Conservation (phyloP, 2,888 invertebrate genomes). For the Prenolepis imparis region DNA sequence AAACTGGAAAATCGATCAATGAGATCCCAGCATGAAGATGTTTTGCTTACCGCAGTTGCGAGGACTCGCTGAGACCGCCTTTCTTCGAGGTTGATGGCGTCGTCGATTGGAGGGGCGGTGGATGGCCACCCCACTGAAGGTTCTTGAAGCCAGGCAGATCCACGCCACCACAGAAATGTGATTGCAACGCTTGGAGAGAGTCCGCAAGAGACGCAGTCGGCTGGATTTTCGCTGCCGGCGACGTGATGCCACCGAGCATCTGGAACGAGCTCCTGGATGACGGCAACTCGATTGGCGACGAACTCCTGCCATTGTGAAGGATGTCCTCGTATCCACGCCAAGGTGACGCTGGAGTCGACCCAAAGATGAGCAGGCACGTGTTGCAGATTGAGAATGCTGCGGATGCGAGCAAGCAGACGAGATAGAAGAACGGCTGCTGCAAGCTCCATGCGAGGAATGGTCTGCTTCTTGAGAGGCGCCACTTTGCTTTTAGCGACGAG, state of each 20-base stretch:
- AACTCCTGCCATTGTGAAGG: slow-evolving; percentile 7
- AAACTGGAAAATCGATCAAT: background rate
- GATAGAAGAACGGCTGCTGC: background rate
- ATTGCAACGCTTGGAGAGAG: background rate
- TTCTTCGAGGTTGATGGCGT: too few species aligned
- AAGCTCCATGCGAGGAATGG: background rate
- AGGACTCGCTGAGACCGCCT: too few species aligned
- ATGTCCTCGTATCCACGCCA: background rate
- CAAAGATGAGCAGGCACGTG: background rate
- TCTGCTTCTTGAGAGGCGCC: background rate
- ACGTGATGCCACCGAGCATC: slow-evolving; percentile 12
- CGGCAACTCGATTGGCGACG: slow-evolving; percentile 4
- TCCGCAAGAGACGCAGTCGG: background rate
- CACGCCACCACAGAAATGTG: background rate
- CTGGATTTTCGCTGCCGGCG: background rate
- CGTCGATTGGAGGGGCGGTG: background rate
- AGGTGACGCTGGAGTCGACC: background rate
- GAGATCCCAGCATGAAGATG: too few species aligned
- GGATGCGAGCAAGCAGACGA: background rate
- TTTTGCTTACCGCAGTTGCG: too few species aligned
- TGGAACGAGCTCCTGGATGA: background rate
- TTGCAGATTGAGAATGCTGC: background rate
- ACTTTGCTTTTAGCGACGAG: slow-evolving; percentile 1
- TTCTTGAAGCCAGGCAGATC: background rate
- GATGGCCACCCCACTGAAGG: slow-evolving; percentile 4